Evolutionary conservation across 2,888 invertebrate genomes (phyloP).

Genomic region (Drosophila dives): DNA sequence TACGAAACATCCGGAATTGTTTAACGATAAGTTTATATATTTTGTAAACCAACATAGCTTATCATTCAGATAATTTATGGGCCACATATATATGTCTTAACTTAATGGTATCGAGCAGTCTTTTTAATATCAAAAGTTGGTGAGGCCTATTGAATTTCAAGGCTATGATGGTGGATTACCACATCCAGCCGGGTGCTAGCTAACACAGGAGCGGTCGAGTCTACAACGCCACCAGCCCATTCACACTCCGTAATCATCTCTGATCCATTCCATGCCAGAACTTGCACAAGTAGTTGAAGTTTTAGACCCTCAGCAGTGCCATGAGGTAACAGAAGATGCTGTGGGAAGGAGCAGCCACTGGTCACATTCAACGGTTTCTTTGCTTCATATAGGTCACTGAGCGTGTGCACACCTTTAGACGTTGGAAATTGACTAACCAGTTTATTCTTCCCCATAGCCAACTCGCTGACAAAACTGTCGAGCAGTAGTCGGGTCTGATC

Average conservation of each 20-base stretch:
- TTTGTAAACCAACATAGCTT: not conserved
- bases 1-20: not conserved
- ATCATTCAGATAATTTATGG: not conserved
- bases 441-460: constrained; percentile 85
- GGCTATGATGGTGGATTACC: constrained; percentile 38
- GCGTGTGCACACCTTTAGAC: constrained; percentile 86
- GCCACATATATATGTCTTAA: not conserved
- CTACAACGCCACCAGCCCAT: not conserved
- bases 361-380: constrained; percentile 49
- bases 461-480: constrained; percentile 86
- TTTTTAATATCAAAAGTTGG: not conserved
- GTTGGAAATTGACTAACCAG: constrained; percentile 75
- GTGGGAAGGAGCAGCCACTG: constrained; percentile 85
- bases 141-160: not conserved
- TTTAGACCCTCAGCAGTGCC: constrained; percentile 87
- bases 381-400: constrained; percentile 84
- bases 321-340: constrained; percentile 88
- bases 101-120: not conserved
- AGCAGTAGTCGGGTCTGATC: constrained; percentile 87
- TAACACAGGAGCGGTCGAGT: constrained; percentile 12
- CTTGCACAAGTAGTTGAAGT: constrained; percentile 87
- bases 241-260: constrained; percentile 6
- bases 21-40: not conserved
- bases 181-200: constrained; percentile 41
- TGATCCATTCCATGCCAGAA: constrained; percentile 83